These are phyloP conservation scores for Neuroterus valhalla DNA, from an alignment of 1,140 invertebrate species.

Conservation along the genomic window DNA sequence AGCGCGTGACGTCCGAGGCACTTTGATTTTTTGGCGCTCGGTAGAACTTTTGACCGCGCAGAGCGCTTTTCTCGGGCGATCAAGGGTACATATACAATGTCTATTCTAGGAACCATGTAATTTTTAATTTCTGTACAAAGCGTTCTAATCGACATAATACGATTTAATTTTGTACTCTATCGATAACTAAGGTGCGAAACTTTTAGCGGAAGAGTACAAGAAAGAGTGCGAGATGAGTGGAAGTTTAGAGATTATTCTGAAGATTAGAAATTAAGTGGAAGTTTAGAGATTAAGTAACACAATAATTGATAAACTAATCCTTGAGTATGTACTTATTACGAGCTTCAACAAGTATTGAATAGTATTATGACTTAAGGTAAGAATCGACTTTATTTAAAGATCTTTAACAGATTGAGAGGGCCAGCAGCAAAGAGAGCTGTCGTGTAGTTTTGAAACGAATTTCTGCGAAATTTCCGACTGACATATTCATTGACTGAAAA, in stretches of 20 bases:
- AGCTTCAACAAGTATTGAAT: conserved; percentile 74
- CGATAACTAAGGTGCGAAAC: conserved; percentile 38
- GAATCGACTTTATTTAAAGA: conserved; percentile 47
- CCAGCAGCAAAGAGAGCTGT: conserved; percentile 39
- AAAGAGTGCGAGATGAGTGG: conserved; percentile 33
- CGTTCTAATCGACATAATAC: conserved; percentile 47
- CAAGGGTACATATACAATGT: conserved; percentile 46
- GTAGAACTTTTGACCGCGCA: conserved; percentile 36
- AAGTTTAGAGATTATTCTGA: conserved; percentile 50
- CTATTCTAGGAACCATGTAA: conserved; percentile 43
- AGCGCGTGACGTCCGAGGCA: conserved; percentile 31
- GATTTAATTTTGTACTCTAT: conserved; percentile 69
- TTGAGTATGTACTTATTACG: conserved; percentile 73
- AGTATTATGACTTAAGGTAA: conserved; percentile 67
- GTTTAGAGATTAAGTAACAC: conserved; percentile 56
- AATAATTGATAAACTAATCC: conserved; percentile 67
- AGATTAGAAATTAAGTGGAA: conserved; percentile 38
- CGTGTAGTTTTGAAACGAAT: not conserved
- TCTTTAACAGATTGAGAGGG: conserved; percentile 40
- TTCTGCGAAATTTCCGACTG: not conserved
- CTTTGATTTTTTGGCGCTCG: conserved; percentile 7
- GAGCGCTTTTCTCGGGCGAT: conserved; percentile 47
- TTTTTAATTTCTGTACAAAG: conserved; percentile 55
- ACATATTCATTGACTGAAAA: conserved; percentile 15
- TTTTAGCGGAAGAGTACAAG: conserved; percentile 31